phyloP scores from a whole-genome alignment of 2,113 vertebrate species.

The Erpornis zantholeuca region DNA sequence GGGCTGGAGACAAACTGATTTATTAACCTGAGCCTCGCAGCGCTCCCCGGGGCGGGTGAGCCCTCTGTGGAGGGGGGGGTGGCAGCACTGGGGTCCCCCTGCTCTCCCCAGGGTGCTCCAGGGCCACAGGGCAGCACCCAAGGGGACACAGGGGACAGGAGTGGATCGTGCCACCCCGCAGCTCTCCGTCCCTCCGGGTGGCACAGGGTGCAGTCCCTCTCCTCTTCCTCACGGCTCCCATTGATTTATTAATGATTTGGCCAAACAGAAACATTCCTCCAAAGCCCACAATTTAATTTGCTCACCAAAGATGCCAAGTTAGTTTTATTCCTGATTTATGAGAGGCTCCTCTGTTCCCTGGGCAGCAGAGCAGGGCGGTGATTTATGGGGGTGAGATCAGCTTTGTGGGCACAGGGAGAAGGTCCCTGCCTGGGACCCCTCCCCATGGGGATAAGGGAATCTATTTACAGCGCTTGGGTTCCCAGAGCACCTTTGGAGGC shows the following conservation, averaged over 20 bases:
- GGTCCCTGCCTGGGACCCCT: not conserved
- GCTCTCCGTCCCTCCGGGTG: not conserved
- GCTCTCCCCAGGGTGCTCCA: accelerated
- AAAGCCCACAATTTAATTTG: slow-evolving; percentile 46
- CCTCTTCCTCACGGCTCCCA: not conserved
- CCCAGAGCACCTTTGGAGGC: accelerated
- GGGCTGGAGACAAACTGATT: slow-evolving; percentile 54
- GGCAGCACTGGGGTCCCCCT: not conserved
- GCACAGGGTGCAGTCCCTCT: not conserved
- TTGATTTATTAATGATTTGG: slow-evolving; percentile 38
- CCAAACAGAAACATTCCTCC: slow-evolving; percentile 27
- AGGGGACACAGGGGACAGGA: not conserved
- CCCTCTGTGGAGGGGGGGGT: not conserved
- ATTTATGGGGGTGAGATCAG: not conserved
- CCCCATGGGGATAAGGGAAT: too few species aligned
- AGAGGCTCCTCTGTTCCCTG: not conserved
- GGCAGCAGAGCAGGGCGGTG: not conserved
- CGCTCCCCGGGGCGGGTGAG: not conserved
- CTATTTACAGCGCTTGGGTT: too few species aligned
- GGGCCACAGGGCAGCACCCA: accelerated
- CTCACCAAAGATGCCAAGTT: slow-evolving; percentile 11
- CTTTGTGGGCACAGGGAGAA: not conserved
- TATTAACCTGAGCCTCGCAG: slow-evolving; percentile 23
- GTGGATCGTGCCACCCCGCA: accelerated
- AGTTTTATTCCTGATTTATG: slow-evolving; percentile 34